Evolutionary conservation across 2,888 invertebrate genomes (phyloP).

Genomic region (Pheosia gnoma): DNA sequence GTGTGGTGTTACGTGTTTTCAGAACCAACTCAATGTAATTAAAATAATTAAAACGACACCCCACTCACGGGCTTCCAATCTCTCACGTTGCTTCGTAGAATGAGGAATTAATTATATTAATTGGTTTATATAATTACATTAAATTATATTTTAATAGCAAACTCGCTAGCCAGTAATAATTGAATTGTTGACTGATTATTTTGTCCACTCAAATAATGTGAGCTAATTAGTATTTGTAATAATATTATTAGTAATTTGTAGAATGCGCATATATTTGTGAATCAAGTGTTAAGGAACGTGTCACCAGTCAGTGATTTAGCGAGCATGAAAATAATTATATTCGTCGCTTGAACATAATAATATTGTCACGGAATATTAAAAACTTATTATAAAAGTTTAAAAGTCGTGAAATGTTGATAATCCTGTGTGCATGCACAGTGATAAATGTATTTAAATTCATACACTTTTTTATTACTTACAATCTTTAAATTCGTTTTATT

Average conservation of each 20-base stretch:
- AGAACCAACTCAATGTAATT: slow-evolving; percentile 23
- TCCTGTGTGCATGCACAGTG: too few species aligned
- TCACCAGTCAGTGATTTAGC: neutral
- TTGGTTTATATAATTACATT: slow-evolving; percentile 25
- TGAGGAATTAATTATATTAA: slow-evolving; percentile 25
- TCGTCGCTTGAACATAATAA: neutral
- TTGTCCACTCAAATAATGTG: slow-evolving; percentile 15
- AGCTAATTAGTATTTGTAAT: slow-evolving; percentile 17
- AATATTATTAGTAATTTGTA: neutral
- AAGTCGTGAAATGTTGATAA: neutral
- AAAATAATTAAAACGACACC: slow-evolving; percentile 31
- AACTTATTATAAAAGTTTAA: neutral
- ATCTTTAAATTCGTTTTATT: too few species aligned
- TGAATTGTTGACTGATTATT: slow-evolving; percentile 31
- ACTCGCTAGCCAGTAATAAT: slow-evolving; percentile 29
- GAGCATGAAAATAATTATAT: neutral
- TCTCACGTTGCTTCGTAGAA: slow-evolving; percentile 17
- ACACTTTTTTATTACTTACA: too few species aligned
- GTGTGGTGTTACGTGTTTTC: slow-evolving; percentile 7
- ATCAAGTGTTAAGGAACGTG: neutral
- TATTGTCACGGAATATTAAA: neutral
- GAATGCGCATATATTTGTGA: neutral
- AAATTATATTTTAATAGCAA: slow-evolving; percentile 24
- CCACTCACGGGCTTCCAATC: slow-evolving; percentile 11
- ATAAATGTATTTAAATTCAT: too few species aligned